Evolutionary conservation across 2,888 invertebrate genomes (phyloP), one percentile per base, ranked within the genome.

Genomic region (Mythimna albipuncta): DNA sequence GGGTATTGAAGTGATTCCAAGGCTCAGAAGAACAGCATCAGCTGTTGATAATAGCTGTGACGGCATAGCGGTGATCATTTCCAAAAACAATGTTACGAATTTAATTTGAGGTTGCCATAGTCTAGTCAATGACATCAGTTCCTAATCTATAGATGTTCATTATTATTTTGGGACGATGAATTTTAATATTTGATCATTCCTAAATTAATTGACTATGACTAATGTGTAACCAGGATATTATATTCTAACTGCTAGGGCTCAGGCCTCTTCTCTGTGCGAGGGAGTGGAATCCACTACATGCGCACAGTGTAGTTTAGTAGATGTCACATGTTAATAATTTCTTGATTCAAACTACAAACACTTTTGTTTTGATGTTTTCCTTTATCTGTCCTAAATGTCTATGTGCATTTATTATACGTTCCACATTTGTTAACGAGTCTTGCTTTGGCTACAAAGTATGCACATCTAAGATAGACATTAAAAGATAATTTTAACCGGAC

Each of bases 41-140:
- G 41, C 32, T 68, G 54, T 62, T 81, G 44, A 68, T 69, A 55
- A 50, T 74, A 63, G 59, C 11, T 2, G 59, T 81, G 82, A 81
- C 65, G 59, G 6, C 64, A 78, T 78, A n/a, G 68, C 32, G 2
- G 47, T 6, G 61, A 63, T 70, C 67, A 78, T 63, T 78, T 70
- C 75, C 68, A 68, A 78, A 81, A 68, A 68, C 64, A 62, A 63
- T 44, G 38, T 58, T 62, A 62, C 50, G 19, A 47, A 69, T 77
- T 54, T 26, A 35, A 70, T 59, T 70, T 62, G 4, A 58, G 47
- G 6, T 62, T n/a, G 21, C 32, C 38, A 38, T 32, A 13, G 21
- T 64, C 65, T 65, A n/a, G 32, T 44, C 35, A 32, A 57, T 82
- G 78, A 82, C 69, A 74, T 74, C 80, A 82, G 69, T 64, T 55